phyloP scores from a whole-genome alignment of 2,888 invertebrate species.

The Eurytoma adleriae region DNA sequence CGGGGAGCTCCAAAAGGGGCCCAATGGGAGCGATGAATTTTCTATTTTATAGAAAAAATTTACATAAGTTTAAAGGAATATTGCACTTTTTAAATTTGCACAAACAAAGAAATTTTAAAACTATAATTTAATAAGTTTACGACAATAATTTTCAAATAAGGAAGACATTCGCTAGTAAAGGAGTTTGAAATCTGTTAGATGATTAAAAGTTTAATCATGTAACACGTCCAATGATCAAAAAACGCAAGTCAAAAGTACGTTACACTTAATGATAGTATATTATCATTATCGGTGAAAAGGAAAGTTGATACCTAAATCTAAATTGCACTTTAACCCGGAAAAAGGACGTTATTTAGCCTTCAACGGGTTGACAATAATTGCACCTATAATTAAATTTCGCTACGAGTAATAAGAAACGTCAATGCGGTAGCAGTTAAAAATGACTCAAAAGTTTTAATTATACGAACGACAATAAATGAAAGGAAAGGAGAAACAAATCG shows the following conservation, averaged over 20 bases:
- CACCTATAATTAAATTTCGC: constrained; percentile 46
- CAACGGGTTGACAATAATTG: constrained; percentile 50
- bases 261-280: not conserved
- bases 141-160: constrained; percentile 42
- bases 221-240: constrained; percentile 27
- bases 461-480: constrained; percentile 31
- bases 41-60: constrained; percentile 50
- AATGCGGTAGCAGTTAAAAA: constrained; percentile 4
- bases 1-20: constrained; percentile 8
- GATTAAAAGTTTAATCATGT: not conserved
- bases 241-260: constrained; percentile 22
- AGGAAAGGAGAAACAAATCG: not conserved
- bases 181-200: constrained; percentile 5
- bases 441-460: not conserved
- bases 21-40: not conserved
- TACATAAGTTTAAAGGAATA: constrained; percentile 40
- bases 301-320: constrained; percentile 10
- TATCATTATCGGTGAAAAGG: constrained; percentile 6
- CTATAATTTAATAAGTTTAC: not conserved
- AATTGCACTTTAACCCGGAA: constrained; percentile 15
- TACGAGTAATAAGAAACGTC: constrained; percentile 6
- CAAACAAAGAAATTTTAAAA: constrained; percentile 33
- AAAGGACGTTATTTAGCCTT: constrained; percentile 31
- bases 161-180: constrained; percentile 4
- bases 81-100: constrained; percentile 61